A percentile compares a stretch with the other conserved stretches of the same genome.
Conservation (phyloP, 2,888 invertebrate genomes). For the Drosophila bunnanda region DNA sequence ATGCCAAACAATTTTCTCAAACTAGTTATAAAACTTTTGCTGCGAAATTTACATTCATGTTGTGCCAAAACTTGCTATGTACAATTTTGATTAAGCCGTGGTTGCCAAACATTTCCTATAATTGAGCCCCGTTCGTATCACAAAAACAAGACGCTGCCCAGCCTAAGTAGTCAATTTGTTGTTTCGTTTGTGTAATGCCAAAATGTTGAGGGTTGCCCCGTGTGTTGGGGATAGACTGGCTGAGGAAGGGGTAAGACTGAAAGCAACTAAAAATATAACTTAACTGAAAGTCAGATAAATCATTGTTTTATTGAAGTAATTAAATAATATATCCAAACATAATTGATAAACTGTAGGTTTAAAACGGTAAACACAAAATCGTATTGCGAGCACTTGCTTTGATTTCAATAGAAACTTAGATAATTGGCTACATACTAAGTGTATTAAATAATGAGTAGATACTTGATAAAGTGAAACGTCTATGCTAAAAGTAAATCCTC, state of each 20-base stretch:
- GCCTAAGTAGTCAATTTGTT: conserved; percentile 53
- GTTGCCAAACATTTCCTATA: conserved; percentile 58
- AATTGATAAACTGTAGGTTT: conserved; percentile 55
- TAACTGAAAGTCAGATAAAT: conserved; percentile 20
- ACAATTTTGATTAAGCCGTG: conserved; percentile 42
- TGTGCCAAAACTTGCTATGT: conserved; percentile 44
- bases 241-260: not conserved
- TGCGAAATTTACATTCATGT: conserved; percentile 19
- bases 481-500: conserved; percentile 42
- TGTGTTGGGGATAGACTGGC: conserved; percentile 16
- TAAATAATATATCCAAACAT: conserved; percentile 76
- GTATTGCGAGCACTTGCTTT: conserved; percentile 48
- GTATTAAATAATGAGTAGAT: conserved; percentile 70
- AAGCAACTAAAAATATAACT: conserved; percentile 5
- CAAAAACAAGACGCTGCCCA: conserved; percentile 75
- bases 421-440: conserved; percentile 40
- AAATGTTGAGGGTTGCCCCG: conserved; percentile 46
- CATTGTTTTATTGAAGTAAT: conserved; percentile 69
- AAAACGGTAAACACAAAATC: conserved; percentile 74
- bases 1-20: conserved; percentile 75
- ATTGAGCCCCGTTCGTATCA: conserved; percentile 66
- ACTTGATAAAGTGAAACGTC: conserved; percentile 52
- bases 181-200: conserved; percentile 48
- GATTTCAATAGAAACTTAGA: conserved; percentile 46
- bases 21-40: conserved; percentile 82